phyloP scores from a whole-genome alignment of 2,888 invertebrate genomes.

The Auanema sp. region DNA sequence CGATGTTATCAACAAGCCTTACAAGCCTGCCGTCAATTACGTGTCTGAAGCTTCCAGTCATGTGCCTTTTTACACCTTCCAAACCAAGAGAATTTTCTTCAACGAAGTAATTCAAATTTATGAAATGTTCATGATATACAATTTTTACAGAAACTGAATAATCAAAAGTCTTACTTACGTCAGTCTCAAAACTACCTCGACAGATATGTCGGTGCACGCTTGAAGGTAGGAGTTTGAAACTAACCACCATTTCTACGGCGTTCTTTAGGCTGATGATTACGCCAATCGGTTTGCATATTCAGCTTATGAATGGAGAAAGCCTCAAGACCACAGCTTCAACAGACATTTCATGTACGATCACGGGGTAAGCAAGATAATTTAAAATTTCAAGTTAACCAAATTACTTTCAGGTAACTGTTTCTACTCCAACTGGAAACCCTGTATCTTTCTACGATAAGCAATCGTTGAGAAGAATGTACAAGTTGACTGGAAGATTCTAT shows the following conservation, averaged over 20 bases:
- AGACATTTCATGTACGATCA: conserved; percentile 58
- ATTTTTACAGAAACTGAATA: conserved; percentile 21
- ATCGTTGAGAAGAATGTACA: conserved; percentile 52
- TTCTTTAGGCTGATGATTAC: conserved; percentile 55
- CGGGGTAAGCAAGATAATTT: conserved; percentile 23
- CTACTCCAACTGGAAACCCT: conserved; percentile 41
- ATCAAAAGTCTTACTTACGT: conserved; percentile 49
- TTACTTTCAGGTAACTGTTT: conserved; percentile 31
- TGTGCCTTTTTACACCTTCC: conserved; percentile 61
- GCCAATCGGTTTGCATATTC: conserved; percentile 61
- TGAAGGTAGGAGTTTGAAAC: conserved; percentile 27
- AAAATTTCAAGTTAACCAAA: not conserved
- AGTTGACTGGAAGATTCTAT: conserved; percentile 58
- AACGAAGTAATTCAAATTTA: conserved; percentile 48
- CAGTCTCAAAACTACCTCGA: conserved; percentile 61
- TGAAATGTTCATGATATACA: not conserved
- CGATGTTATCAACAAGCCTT: conserved; percentile 46
- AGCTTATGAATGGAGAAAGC: conserved; percentile 63
- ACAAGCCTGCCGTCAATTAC: conserved; percentile 31
- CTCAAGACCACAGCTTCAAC: conserved; percentile 61
- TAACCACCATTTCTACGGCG: not conserved
- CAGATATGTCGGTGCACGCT: conserved; percentile 55
- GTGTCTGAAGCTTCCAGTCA: conserved; percentile 41
- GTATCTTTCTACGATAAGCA: conserved; percentile 44
- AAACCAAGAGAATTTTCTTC: conserved; percentile 61